Conservation (phyloP, 2,113 vertebrate genomes). For the Brachyistius frenatus region DNA sequence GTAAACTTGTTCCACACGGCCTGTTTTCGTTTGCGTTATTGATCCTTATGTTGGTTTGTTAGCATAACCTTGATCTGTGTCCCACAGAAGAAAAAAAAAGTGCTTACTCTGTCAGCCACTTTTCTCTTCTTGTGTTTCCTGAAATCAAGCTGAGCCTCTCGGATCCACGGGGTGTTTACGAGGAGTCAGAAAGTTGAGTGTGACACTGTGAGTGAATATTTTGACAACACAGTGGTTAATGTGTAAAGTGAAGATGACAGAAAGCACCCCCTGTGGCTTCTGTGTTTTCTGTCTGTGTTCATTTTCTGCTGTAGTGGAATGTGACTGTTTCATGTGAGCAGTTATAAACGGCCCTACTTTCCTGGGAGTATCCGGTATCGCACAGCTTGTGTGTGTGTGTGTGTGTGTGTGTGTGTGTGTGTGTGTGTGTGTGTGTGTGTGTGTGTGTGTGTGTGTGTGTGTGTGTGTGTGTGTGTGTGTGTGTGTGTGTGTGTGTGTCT, state of each 20-base stretch:
- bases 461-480: slow-evolving; percentile 14
- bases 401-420: slow-evolving; percentile 3
- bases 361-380: slow-evolving; percentile 72
- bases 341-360: slow-evolving; percentile 63
- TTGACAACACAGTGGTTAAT: slow-evolving; percentile 68
- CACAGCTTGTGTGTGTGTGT: slow-evolving; percentile 1
- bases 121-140: not conserved
- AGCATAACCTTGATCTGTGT: slow-evolving; percentile 1
- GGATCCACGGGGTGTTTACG: slow-evolving; percentile 4
- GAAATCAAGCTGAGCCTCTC: not conserved
- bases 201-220: slow-evolving; percentile 57
- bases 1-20: not conserved
- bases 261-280: slow-evolving; percentile 60
- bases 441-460: not conserved
- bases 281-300: slow-evolving; percentile 7
- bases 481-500: not conserved
- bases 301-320: slow-evolving; percentile 53
- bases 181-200: slow-evolving; percentile 28
- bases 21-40: slow-evolving; percentile 20
- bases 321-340: slow-evolving; percentile 62
- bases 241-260: slow-evolving; percentile 61
- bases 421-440: slow-evolving; percentile 8
- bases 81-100: not conserved
- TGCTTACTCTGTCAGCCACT: not conserved
- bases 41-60: slow-evolving; percentile 13